These are phyloP conservation scores for Prunella himalayana DNA, from an alignment of 2,113 vertebrate genomes.

Conservation along the genomic window DNA sequence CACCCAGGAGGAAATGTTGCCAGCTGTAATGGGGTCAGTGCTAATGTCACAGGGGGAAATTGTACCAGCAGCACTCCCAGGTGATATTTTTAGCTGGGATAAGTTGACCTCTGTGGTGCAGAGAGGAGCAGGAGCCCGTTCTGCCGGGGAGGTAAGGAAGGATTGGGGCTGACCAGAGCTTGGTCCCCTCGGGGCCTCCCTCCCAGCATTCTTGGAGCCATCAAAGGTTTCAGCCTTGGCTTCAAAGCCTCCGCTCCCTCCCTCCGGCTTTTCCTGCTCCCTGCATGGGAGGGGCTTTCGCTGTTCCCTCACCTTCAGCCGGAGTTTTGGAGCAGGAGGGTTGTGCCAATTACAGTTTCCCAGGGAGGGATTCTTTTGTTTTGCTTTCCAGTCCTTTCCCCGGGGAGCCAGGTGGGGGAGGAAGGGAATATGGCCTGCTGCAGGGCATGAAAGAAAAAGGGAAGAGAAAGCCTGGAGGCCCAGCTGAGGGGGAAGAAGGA, in stretches of 20 bases:
- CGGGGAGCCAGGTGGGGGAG: slow-evolving; percentile 51
- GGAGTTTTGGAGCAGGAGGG: not conserved
- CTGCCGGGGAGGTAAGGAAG: not conserved
- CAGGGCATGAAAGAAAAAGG: not conserved
- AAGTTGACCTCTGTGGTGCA: not conserved
- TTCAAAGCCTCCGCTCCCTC: not conserved
- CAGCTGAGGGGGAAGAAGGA: not conserved
- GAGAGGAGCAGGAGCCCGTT: not conserved
- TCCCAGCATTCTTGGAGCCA: not conserved
- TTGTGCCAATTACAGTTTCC: not conserved
- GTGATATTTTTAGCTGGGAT: not conserved
- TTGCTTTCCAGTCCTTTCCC: not conserved
- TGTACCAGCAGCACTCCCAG: not conserved
- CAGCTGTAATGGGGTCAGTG: fast-evolving
- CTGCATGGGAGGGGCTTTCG: not conserved
- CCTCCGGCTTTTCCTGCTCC: not conserved
- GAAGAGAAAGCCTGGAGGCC: slow-evolving; percentile 40
- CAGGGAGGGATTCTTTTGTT: slow-evolving; percentile 37
- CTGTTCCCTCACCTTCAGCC: not conserved
- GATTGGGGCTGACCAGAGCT: not conserved
- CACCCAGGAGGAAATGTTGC: not conserved
- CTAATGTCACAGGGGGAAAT: not conserved
- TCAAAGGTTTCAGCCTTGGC: not conserved
- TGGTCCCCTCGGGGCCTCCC: not conserved
- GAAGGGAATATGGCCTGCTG: not conserved